Percentiles rank a stretch among this genome's conserved stretches.
Conservation (phyloP, 2,888 invertebrate genomes). For the Nymphalis polychloros region DNA sequence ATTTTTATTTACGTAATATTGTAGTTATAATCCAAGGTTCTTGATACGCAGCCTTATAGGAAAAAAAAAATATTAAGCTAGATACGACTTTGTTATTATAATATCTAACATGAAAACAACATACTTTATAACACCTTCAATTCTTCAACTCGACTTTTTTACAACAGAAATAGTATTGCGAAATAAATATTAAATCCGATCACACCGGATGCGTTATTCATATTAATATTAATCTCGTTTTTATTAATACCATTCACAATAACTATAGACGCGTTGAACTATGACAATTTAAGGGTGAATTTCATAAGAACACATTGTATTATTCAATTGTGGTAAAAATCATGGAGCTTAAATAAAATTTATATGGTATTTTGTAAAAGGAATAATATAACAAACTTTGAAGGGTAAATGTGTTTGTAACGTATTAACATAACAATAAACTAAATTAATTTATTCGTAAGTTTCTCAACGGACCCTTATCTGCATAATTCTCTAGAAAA, state of each 20-base stretch:
- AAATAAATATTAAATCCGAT: slow-evolving; percentile 1
- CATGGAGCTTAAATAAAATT: slow-evolving; percentile 28
- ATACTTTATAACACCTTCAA: too few species aligned
- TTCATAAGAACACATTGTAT: slow-evolving; percentile 8
- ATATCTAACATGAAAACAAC: too few species aligned
- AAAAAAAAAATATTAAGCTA: too few species aligned
- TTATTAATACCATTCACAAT: slow-evolving; percentile 5
- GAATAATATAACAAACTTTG: slow-evolving; percentile 42
- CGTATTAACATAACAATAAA: slow-evolving; percentile 56
- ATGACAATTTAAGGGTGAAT: slow-evolving; percentile 17
- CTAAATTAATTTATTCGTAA: slow-evolving; percentile 56
- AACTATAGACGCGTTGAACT: slow-evolving; percentile 13
- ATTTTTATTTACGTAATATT: too few species aligned
- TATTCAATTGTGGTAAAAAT: slow-evolving; percentile 29
- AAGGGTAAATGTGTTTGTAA: slow-evolving; percentile 32
- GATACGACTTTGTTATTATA: too few species aligned
- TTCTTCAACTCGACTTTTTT: background rate
- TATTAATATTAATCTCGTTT: slow-evolving; percentile 1
- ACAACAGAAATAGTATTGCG: slow-evolving; percentile 1
- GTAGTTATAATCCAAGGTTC: too few species aligned
- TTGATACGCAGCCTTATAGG: too few species aligned
- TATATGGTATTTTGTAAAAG: slow-evolving; percentile 17
- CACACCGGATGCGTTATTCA: slow-evolving; percentile 6
- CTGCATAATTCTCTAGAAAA: slow-evolving; percentile 54
- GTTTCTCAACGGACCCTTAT: slow-evolving; percentile 50